Base-by-base conservation (phyloP, 2,888 invertebrate species). In the Liodrosophila aerea region DNA sequence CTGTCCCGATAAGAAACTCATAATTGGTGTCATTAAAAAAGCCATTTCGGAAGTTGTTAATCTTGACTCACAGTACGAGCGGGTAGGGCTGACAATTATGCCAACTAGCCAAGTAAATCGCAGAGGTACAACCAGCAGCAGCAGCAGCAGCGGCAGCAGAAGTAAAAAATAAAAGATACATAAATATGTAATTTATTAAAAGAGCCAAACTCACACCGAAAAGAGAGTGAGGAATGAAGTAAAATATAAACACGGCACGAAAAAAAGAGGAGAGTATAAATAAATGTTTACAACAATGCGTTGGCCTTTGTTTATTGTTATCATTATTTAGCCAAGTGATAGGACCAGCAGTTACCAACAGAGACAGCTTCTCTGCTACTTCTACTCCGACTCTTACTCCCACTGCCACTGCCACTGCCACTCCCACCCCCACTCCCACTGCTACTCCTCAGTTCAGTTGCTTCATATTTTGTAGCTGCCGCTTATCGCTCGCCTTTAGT, bases 21-120 rank as follows among this genome's bases (percentile, higher is more conserved):
- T 84, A 84, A 84, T 84, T 84, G 86, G 68, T 78, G 85, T 71
- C 84, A 87, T 87, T 84, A 87, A 84, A 84, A 77, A 77, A 73
- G 75, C 66, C 85, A 86, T 78, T 86, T 86, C 85, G 80, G 85
- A 76, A 84, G 87, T 87, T 87, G 83, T 85, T 86, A 82, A 84
- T 86, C 87, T 81, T 81, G 49, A 22, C 33, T 43, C 46, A 7
- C 53, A 11, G 16, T 12, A 22, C 27, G 13, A 41, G n/a, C n/a
- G 33, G 34, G 54, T 56, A 41, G 33, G 34, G 58, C 52, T 63
- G 56, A 71, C 76, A 84, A 84, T 78, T 78, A 78, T 86, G 74
- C 69, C 83, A 82, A 85, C 78, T 80, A 75, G 69, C 78, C 46
- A 59, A 53, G 51, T 65, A 62, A 59, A 61, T 57, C 54, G 63